phyloP scores from a whole-genome alignment of 53 echinoderm and acorn worm genomes.

The Stichopus horrens region DNA sequence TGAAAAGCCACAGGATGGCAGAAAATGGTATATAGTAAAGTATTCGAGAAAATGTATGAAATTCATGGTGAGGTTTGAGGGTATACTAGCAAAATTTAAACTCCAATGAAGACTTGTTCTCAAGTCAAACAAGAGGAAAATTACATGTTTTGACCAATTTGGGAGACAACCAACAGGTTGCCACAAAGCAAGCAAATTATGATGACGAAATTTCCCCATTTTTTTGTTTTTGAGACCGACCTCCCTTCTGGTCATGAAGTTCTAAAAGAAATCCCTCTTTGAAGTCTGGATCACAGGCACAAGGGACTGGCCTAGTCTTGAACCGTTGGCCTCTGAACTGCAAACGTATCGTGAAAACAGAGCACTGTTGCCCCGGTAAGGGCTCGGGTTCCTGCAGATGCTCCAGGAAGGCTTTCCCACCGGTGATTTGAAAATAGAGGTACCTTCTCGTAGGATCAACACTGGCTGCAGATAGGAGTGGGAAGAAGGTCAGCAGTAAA shows the following conservation, averaged over 20 bases:
- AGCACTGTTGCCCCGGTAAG: slow-evolving; percentile 79
- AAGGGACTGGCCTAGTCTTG: slow-evolving; percentile 85
- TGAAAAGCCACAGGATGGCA: no score
- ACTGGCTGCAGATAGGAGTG: slow-evolving; percentile 63
- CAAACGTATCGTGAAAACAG: slow-evolving; percentile 77
- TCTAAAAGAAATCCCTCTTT: slow-evolving; percentile 91
- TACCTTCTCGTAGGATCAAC: slow-evolving; percentile 93
- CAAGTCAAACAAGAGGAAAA: no score
- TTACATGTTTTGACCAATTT: no score
- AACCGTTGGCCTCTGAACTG: slow-evolving; percentile 95
- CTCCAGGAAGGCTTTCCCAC: slow-evolving; percentile 92
- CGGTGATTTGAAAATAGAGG: slow-evolving; percentile 80
- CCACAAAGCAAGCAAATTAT: no score
- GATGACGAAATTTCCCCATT: background rate
- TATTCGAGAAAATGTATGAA: background rate
- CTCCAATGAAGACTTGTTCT: no score
- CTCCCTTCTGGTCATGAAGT: slow-evolving; percentile 80
- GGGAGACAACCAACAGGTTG: no score
- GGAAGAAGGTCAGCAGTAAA: background rate
- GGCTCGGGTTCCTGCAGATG: slow-evolving; percentile 94
- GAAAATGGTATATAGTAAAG: background rate
- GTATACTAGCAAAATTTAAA: no score
- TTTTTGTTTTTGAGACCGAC: slow-evolving; percentile 37
- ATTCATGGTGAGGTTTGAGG: no score
- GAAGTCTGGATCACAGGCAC: slow-evolving; percentile 96